Evolutionary conservation across 2,888 invertebrate species (phyloP).

Genomic region (Nephrotoma guestfalica): DNA sequence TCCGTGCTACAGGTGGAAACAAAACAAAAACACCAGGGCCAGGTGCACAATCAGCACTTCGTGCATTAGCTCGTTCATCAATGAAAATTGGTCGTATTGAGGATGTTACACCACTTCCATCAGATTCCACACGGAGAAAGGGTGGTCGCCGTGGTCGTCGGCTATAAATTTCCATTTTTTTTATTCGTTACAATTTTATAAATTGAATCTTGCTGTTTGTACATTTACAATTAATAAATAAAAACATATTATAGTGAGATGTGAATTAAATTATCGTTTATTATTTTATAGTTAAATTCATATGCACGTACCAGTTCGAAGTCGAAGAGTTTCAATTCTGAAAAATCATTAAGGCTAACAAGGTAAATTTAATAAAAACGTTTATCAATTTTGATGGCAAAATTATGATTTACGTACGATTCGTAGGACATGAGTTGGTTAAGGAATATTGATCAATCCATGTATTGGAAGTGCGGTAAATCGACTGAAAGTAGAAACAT

Average conservation of each 20-base stretch:
- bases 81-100: slow-evolving; percentile 99
- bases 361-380: too few relatives aligned
- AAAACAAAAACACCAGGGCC: slow-evolving; percentile 98
- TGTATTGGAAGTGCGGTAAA: too few relatives aligned
- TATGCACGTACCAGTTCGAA: too few relatives aligned
- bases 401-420: too few relatives aligned
- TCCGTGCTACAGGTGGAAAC: slow-evolving; percentile 97
- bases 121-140: slow-evolving; percentile 98
- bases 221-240: background rate
- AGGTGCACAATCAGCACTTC: slow-evolving; percentile 93
- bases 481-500: too few relatives aligned
- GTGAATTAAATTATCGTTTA: background rate
- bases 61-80: slow-evolving; percentile 94
- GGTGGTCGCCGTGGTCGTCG: slow-evolving; percentile 99
- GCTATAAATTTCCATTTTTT: slow-evolving; percentile 51
- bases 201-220: background rate
- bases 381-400: too few relatives aligned
- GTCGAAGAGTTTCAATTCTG: too few relatives aligned
- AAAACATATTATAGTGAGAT: background rate
- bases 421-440: too few relatives aligned
- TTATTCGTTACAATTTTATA: background rate
- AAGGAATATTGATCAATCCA: too few relatives aligned
- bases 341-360: too few relatives aligned
- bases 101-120: slow-evolving; percentile 99
- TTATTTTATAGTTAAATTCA: background rate